Evolutionary conservation across 2,113 vertebrate species (phyloP).

Genomic region (Chionis minor): DNA sequence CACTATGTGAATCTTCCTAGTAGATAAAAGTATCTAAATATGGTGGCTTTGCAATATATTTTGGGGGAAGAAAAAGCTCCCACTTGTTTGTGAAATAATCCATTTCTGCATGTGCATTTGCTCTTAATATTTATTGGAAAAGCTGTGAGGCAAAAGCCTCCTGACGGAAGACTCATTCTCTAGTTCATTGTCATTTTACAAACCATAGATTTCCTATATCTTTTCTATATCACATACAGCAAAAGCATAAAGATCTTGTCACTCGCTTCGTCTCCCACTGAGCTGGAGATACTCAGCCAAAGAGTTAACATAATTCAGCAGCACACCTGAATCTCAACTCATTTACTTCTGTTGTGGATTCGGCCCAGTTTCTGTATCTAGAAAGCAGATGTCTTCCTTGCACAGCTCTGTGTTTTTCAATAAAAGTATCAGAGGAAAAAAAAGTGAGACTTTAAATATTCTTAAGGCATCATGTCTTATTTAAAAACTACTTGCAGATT

Average conservation of each 20-base stretch:
- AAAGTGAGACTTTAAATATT: conserved; percentile 55
- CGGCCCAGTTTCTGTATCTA: conserved; percentile 11
- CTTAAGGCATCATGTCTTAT: conserved; percentile 57
- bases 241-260: background rate
- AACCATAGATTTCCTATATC: background rate
- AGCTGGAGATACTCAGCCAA: background rate
- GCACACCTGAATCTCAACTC: conserved; percentile 20
- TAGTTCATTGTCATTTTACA: background rate
- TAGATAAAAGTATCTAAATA: background rate
- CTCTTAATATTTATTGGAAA: conserved; percentile 2
- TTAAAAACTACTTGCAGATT: conserved; percentile 62
- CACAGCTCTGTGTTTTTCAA: conserved; percentile 22
- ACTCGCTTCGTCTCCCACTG: background rate
- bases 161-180: background rate
- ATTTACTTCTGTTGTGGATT: background rate
- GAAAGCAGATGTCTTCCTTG: conserved; percentile 18
- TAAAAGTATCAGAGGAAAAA: conserved; percentile 16
- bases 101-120: background rate
- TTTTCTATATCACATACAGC: background rate
- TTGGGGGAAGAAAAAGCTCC: background rate
- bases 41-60: background rate
- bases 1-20: background rate
- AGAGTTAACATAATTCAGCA: conserved; percentile 2
- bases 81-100: background rate
- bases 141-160: background rate